phyloP scores from a whole-genome alignment of 2,113 vertebrate genomes.

The Cynoglossus semilaevis region DNA sequence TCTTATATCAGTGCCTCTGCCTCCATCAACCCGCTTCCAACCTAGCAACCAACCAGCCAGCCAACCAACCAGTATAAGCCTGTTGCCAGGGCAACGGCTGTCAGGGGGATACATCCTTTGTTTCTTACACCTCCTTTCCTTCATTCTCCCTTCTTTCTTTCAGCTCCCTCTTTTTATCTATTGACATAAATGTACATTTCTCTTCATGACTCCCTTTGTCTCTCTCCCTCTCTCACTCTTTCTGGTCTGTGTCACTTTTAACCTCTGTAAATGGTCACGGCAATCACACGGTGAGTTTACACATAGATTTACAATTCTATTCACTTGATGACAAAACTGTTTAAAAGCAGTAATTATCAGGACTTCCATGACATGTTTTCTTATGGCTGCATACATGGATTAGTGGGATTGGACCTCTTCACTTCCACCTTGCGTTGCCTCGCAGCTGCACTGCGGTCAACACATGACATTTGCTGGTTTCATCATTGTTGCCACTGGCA shows the following conservation, averaged over 20 bases:
- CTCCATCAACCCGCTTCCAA: constrained; percentile 65
- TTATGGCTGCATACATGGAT: not conserved
- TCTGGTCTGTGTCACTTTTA: not conserved
- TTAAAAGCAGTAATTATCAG: not conserved
- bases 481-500: constrained; percentile 32
- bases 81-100: constrained; percentile 78
- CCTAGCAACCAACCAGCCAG: constrained; percentile 57
- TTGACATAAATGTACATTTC: constrained; percentile 7
- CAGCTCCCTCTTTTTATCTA: constrained; percentile 14
- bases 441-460: not conserved
- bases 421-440: not conserved
- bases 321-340: no score
- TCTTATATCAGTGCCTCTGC: constrained; percentile 55
- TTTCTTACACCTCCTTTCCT: constrained; percentile 63
- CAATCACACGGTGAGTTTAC: constrained; percentile 7
- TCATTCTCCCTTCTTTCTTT: constrained; percentile 27
- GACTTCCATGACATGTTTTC: not conserved
- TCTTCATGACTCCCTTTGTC: constrained; percentile 5
- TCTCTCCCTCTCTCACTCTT: no score
- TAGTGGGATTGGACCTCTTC: not conserved
- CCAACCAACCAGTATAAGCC: constrained; percentile 72
- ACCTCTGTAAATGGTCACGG: not conserved
- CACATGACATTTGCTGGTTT: constrained; percentile 6
- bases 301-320: not conserved
- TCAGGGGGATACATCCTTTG: constrained; percentile 76